Evolutionary conservation across 2,888 invertebrate genomes (phyloP).

Genomic region (Torymus auratus): DNA sequence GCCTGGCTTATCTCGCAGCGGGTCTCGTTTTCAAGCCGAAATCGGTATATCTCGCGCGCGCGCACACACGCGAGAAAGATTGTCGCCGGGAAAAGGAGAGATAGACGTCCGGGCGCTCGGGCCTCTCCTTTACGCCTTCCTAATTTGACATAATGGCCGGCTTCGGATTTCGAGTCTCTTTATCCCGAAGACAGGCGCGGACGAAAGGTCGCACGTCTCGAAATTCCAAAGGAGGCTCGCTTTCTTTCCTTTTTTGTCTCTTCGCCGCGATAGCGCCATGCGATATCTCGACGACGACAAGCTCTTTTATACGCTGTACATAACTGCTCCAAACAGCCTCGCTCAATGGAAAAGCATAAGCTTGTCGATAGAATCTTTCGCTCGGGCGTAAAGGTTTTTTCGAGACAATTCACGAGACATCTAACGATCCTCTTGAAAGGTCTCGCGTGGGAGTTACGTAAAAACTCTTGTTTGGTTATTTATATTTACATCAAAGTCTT

Average conservation of each 20-base stretch:
- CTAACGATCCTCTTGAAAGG: conserved; percentile 18
- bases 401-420: conserved; percentile 15
- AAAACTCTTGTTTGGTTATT: no score
- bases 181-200: conserved; percentile 8
- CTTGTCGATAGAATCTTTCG: conserved; percentile 49
- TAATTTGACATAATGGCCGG: conserved; percentile 65
- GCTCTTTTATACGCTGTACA: conserved; percentile 17
- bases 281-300: conserved; percentile 41
- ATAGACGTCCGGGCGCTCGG: background rate
- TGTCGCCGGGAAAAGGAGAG: background rate
- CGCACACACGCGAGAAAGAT: conserved; percentile 45
- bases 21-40: conserved; percentile 36
- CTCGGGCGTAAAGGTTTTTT: conserved; percentile 35
- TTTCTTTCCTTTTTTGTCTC: conserved; percentile 17
- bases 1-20: conserved; percentile 35
- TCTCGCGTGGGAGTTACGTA: conserved; percentile 14
- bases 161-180: conserved; percentile 52
- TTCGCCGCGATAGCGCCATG: conserved; percentile 31
- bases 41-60: conserved; percentile 20
- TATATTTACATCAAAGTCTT: no score
- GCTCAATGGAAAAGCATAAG: conserved; percentile 42
- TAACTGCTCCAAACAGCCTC: conserved; percentile 39
- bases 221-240: conserved; percentile 49
- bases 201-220: conserved; percentile 21
- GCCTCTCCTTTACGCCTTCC: conserved; percentile 57